A percentile compares a stretch with the other conserved stretches of the same genome.
Evolutionary conservation across 1,140 invertebrate species (phyloP).

Genomic region (Leptinotarsa undecemlineata): DNA sequence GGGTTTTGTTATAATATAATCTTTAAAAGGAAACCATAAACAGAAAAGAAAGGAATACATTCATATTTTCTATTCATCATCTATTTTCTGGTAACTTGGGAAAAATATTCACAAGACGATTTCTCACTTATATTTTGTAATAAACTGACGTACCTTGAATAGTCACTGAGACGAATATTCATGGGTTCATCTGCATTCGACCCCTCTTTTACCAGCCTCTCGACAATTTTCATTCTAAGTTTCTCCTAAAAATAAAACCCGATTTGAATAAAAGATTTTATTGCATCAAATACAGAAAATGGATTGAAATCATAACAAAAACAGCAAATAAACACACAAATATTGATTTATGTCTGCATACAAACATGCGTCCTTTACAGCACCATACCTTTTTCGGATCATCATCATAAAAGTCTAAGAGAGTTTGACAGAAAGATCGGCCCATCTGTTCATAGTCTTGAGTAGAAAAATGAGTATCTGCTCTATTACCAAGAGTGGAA

Average conservation of each 20-base stretch:
- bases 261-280: slow-evolving; percentile 17
- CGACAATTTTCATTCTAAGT: slow-evolving; percentile 77
- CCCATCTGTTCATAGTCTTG: slow-evolving; percentile 83
- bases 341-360: not conserved
- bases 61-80: no score
- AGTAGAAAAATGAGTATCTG: slow-evolving; percentile 83
- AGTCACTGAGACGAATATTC: slow-evolving; percentile 82
- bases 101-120: no score
- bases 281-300: not conserved
- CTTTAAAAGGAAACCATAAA: no score
- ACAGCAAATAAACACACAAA: not conserved
- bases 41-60: no score
- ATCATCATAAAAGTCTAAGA: slow-evolving; percentile 88
- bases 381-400: slow-evolving; percentile 76
- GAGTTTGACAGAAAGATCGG: slow-evolving; percentile 87
- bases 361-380: not conserved
- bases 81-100: no score
- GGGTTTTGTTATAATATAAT: no score
- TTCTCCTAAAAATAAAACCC: slow-evolving; percentile 63
- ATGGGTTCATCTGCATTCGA: slow-evolving; percentile 85
- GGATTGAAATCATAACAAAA: not conserved
- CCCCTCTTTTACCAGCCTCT: slow-evolving; percentile 77
- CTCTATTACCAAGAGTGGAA: slow-evolving; percentile 75
- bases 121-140: no score
- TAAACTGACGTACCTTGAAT: slow-evolving; percentile 69